phyloP scores from a whole-genome alignment of 2,888 invertebrate species.

The Magallana nippona region DNA sequence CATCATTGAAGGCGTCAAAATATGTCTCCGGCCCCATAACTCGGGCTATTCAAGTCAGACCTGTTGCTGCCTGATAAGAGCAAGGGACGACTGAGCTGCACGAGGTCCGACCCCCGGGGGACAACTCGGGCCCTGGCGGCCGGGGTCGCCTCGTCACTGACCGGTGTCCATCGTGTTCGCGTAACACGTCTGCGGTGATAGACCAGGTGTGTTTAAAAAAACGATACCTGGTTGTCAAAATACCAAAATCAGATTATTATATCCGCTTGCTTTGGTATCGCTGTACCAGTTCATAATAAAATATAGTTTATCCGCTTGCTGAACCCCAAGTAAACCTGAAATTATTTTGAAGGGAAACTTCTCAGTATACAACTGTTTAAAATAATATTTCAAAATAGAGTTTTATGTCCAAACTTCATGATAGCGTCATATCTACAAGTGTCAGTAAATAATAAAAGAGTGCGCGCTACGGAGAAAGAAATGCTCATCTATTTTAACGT shows the following conservation, averaged over 20 bases:
- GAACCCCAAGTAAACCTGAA: too few species aligned
- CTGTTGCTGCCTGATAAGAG: neutral
- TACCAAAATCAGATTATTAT: too few species aligned
- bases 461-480: neutral
- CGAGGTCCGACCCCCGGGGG: neutral
- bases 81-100: neutral
- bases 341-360: too few species aligned
- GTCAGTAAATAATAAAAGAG: neutral
- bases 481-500: neutral
- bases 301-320: too few species aligned
- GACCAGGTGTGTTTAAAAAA: neutral
- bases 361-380: too few species aligned
- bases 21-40: slow-evolving; percentile 34
- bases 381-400: too few species aligned
- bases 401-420: too few species aligned
- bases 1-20: slow-evolving; percentile 41
- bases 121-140: neutral
- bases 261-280: too few species aligned
- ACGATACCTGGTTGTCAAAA: too few species aligned
- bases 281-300: too few species aligned
- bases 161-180: neutral
- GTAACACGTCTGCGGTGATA: neutral
- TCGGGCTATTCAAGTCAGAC: slow-evolving; percentile 19
- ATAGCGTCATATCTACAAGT: neutral
- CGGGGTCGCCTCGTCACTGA: neutral